Evolutionary conservation across 2,113 vertebrate species (phyloP), one percentile per base, ranked within the genome.

Genomic region (Bettongia penicillata): DNA sequence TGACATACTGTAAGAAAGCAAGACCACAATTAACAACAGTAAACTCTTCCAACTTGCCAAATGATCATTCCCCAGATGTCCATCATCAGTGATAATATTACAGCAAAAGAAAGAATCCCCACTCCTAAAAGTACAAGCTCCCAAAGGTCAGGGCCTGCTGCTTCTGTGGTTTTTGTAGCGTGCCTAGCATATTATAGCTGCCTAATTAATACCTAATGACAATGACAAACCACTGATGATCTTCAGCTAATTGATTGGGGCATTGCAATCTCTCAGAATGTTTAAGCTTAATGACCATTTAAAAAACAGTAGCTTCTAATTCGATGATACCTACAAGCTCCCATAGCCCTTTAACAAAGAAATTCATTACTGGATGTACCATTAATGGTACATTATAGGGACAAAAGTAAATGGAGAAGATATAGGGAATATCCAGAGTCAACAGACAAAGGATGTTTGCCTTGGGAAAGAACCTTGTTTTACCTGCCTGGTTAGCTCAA

Each of bases 151-250:
- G 53, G 61, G 68, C 89, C 90, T 51, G 89, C 95, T 92, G 68
- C 43, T 94, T 96, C 91, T 91, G 90, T 97, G 94, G 93, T 91
- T 92, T 94, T 94, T 93, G 47, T 94, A 96, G 57, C 91, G 12
- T 48, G 14, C 53, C 97, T 94, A 89, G 53, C 92, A 96, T 61
- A 92, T 93, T 50, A 53, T 93, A 94, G 93, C 90, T 97, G 90
- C 94, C 94, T 97, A 96, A 97, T 97, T 96, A 97, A 98, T 97
- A 92, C 94, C 94, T 96, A 96, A 97, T 89, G 94, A 95, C 96
- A 96, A 95, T 94, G 96, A 97, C 90, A 93, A 97, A 95, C 96
- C 97, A 91, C 91, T 91, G 90, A 95, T 96, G 94, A 96, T 94
- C 51, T 91, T 94, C 90, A 77, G 89, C 53, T 89, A 94, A 96